Evolutionary conservation across 2,113 vertebrate species (phyloP), one percentile per base, ranked within the genome.

Genomic region (Anas platyrhynchos): DNA sequence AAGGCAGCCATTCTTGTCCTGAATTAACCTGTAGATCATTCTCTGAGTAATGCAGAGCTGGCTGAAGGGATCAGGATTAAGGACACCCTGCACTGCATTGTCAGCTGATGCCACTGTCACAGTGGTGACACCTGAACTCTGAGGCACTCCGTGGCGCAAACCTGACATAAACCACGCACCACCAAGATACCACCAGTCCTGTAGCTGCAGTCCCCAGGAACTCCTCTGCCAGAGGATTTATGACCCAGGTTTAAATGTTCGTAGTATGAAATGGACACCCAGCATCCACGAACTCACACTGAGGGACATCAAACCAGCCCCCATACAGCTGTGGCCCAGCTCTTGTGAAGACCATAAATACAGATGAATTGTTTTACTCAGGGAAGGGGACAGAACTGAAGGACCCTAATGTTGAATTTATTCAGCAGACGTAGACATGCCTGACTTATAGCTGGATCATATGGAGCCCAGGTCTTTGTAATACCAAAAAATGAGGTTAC

Each of bases 271-370:
- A 16, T 6, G 2, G 65, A 77, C 74, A 74, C 13, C 1, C 34
- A 54, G 9, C 8, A 43, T 22, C 14, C 16, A 14, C 38, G 43
- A 81, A 46, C 11, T 48, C n/a, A 27, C 21, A 16, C 3, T 17
- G 27, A 32, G 44, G 29, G 38, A 5, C 43, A 43, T 2, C 29
- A 10, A 78, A 62, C 16, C 18, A 78, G 66, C 3, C 8, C 4
- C 3, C 1, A 4, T 34, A 3, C 50, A 20, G 18, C 29, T 73
- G 5, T 1, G 1, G 66, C 9, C 25, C 34, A 50, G 13, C 14
- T 31, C 41, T 67, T 38, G 7, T 41, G 21, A 55, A 48, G 48
- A 63, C 41, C 16, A 34, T 29, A 8, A 55, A 44, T 29, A 55
- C 1, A 27, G 14, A 31, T 31, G 62, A 89, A 58, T 21, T 44